Conservation (phyloP, 2,888 invertebrate species). For the Dryadula phaetusa region DNA sequence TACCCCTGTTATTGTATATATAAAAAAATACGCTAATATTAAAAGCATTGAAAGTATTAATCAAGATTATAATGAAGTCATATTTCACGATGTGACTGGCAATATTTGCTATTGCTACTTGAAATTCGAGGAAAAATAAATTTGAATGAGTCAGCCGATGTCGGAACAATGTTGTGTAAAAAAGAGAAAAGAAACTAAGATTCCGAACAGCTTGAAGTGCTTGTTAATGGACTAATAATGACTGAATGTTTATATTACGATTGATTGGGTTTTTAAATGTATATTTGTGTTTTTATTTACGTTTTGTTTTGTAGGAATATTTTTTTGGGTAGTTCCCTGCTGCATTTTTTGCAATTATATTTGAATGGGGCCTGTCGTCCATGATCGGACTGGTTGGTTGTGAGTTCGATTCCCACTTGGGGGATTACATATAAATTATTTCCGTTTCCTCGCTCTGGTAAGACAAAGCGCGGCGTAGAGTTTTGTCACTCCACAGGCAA, state of each 20-base stretch:
- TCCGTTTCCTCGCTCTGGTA: too few relatives aligned
- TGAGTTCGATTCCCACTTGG: too few relatives aligned
- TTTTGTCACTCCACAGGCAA: too few relatives aligned
- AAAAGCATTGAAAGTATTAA: constrained; percentile 22
- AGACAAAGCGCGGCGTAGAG: too few relatives aligned
- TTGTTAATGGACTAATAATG: constrained; percentile 32
- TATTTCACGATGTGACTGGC: constrained; percentile 29
- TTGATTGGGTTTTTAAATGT: neutral
- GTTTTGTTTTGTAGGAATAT: too few relatives aligned
- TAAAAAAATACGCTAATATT: constrained; percentile 12
- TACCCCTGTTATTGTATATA: neutral
- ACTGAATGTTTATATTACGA: constrained; percentile 25
- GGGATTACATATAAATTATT: too few relatives aligned
- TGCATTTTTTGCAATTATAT: too few relatives aligned
- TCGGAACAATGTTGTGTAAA: constrained; percentile 26
- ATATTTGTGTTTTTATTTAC: too few relatives aligned
- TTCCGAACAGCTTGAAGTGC: constrained; percentile 19
- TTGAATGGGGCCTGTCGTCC: too few relatives aligned
- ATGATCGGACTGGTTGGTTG: too few relatives aligned
- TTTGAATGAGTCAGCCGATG: constrained; percentile 29
- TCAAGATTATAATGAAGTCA: constrained; percentile 35
- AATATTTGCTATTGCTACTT: constrained; percentile 20
- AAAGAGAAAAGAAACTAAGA: constrained; percentile 25
- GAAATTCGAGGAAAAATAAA: constrained; percentile 33
- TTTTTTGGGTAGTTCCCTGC: too few relatives aligned